Evolutionary conservation across 2,113 vertebrate species (phyloP).

Genomic region (Girardinichthys multiradiatus): DNA sequence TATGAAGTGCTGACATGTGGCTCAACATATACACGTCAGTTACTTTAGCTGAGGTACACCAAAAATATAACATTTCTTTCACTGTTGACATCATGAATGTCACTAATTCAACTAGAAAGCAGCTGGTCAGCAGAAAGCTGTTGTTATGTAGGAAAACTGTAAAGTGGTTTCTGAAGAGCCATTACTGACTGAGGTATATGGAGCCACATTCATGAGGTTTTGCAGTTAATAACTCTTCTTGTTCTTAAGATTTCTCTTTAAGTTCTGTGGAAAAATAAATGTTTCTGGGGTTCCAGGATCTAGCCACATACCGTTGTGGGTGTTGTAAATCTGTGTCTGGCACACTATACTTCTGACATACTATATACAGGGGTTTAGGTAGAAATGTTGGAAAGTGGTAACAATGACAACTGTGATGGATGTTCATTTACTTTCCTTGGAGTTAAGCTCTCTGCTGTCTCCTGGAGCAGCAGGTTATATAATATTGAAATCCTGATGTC

Average conservation of each 20-base stretch:
- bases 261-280: slow-evolving; percentile 34
- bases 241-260: neutral
- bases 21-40: neutral
- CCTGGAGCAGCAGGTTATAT: no score
- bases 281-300: slow-evolving; percentile 13
- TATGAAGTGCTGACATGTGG: neutral
- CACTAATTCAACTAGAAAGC: neutral
- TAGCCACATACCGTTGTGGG: slow-evolving; percentile 4
- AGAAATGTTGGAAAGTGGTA: slow-evolving; percentile 20
- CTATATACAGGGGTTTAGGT: neutral
- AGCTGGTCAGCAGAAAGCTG: neutral
- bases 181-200: neutral
- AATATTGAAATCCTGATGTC: no score
- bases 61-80: neutral
- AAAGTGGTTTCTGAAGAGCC: no score
- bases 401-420: neutral
- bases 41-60: neutral
- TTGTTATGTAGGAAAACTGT: neutral
- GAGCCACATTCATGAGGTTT: slow-evolving; percentile 4
- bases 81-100: neutral
- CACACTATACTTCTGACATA: neutral
- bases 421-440: neutral
- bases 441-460: no score
- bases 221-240: neutral
- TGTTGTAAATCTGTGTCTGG: slow-evolving; percentile 9